Evolutionary conservation across 1,140 invertebrate genomes (phyloP), one percentile per base, ranked within the genome.

Genomic region (Cotesia typhae): DNA sequence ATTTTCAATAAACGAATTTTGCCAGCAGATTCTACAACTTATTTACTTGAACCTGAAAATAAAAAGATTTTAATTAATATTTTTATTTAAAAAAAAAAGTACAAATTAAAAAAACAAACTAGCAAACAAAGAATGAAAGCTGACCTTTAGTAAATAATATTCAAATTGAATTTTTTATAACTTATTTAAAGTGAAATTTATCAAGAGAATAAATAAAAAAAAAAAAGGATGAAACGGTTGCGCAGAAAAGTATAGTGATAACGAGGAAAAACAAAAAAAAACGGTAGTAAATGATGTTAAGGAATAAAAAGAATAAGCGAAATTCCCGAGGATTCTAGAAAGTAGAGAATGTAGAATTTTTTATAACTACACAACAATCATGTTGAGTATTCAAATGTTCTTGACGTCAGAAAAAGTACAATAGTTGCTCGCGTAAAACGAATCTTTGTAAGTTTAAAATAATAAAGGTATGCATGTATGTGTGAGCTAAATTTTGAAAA

Each of bases 401-500:
- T 67, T 51, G 41, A 67, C 51, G 53, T 41, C 20, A 55, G 51
- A 67, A 67, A 53, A 67, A 67, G 41, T 67, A 38, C 57, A 59
- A 59, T 59, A 28, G 20, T 20, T 59, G 14, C 36, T 28, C 12
- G 28, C 36, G 37, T 10, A 17, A 20, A 51, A 71, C 51, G 28
- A 41, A 57, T n/a, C 28, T 61, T 47, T 17, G 7, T 5, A 53
- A 52, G 37, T 4, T 20, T 7, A 7, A 51, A 20, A 9, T 36
- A 9, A 71, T 55, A 51, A 71, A 55, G 14, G 67, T 53, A 61
- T 7, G 20, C 17, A 55, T 14, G 53, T 55, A 55, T 20, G 53
- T 14, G n/a, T 14, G n/a, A 55, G 53, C 12, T 14, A 20, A 55
- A 55, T 12, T 20, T 47, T 70, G 67, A 70, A 73, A 74, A 80